Percentiles rank a stretch among this genome's conserved stretches.
phyloP scores from a whole-genome alignment of 2,797 vertebrate species.

The Myiothlypis coronata region DNA sequence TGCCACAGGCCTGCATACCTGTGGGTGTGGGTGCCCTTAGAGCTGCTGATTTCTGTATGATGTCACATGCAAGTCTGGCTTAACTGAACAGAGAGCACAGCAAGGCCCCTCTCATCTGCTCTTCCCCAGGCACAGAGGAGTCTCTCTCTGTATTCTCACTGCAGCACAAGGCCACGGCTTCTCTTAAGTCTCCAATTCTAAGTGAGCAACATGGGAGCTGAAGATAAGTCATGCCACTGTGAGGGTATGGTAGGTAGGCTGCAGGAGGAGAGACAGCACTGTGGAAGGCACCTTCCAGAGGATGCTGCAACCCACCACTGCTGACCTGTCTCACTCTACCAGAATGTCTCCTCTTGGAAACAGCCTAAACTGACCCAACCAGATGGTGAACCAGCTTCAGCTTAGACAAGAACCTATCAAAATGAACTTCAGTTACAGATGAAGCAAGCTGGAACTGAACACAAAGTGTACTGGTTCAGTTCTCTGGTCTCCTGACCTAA shows the following conservation, averaged over 20 bases:
- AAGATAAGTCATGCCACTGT: not conserved
- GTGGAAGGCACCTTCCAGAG: not conserved
- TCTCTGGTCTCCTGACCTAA: not conserved
- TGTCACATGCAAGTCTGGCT: not conserved
- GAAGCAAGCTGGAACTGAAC: not conserved
- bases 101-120: not conserved
- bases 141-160: not conserved
- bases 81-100: not conserved
- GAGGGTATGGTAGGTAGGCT: not conserved
- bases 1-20: fast-evolving
- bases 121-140: not conserved
- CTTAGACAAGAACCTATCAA: not conserved
- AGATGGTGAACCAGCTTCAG: not conserved
- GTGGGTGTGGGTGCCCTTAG: fast-evolving
- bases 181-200: not conserved
- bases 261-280: not conserved
- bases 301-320: not conserved
- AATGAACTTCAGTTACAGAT: not conserved
- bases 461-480: not conserved
- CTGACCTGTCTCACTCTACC: not conserved
- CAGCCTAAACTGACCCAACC: not conserved
- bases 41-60: not conserved
- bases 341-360: not conserved
- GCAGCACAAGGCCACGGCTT: not conserved
- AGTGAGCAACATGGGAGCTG: not conserved